Base-by-base conservation (phyloP, 1,140 invertebrate genomes). In the Brachionus calyciflorus region DNA sequence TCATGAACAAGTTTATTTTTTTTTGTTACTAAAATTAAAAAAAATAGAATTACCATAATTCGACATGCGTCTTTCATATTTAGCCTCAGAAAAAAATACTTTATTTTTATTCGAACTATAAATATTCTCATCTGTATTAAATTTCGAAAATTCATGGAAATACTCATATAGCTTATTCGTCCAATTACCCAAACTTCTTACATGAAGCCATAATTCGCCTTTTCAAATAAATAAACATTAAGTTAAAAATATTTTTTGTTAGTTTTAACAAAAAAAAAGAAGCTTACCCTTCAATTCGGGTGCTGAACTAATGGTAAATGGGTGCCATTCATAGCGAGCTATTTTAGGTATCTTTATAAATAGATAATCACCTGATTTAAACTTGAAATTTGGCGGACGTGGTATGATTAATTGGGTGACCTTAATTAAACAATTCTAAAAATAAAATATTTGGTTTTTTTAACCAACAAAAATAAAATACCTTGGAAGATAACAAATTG, bases 281-380 rank as follows among this genome's bases (percentile, higher is more conserved):
- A n/a, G n/a, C n/a, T n/a, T n/a, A 51, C 65, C 44, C 46, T 69
- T 90, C 83, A 94, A 90, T 86, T 97, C 93, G 0, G 94, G 94
- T 19, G 93, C 93, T 80, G 92, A 94, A 85, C 93, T 96, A 79
- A 97, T 92, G 0, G 94, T 97, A 81, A 98, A 96, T 0, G 94
- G 94, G 89, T 97, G 94, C 93, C 94, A 97, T 85, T 97, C 95
- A 81, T 92, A 94, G 65, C 89, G 89, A 1, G 95, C 93, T 78
- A 97, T 94, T 5, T 88, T 89, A 0, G 94, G 94, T 76, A 98
- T 91, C 82, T 94, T 94, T 0, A 96, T 90, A 81, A 94, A 97
- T 14, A 96, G 89, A 81, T 96, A 98, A 85, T 97, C 95, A 0
- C 94, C 94, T 0, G 94, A 92, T 82, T 91, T 90, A 83, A 91